Base-by-base conservation (phyloP, 1,140 invertebrate species). In the Sesamia nonagrioides region DNA sequence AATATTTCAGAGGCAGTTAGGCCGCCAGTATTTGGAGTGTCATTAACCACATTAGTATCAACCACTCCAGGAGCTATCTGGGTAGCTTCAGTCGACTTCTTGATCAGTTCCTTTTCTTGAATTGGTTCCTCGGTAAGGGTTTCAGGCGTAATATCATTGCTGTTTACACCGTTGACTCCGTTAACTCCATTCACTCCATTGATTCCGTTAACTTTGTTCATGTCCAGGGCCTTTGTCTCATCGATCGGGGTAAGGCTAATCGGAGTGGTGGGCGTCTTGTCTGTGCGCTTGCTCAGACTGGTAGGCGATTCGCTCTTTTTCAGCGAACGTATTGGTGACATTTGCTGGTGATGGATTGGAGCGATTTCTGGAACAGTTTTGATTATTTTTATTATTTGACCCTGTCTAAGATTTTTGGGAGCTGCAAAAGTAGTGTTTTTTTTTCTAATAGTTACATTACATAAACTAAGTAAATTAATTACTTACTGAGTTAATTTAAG, bases 1-100 rank as follows among this genome's bases (percentile, higher is more conserved):
- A 98, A 95, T 33, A 98, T 97, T 84, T 98, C 97, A 21, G 97
- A 96, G 6, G 97, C 97, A 83, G 93, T 92, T 21, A 95, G 86
- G 0, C 91, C 92, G 0, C 90, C 90, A 4, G 86, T 85, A 35
- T 79, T 82, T 8, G 90, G 81, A 7, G 86, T 76, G 17, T 94
- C 90, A 73, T 94, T 92, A n/a, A 95, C 93, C 15, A 95, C 92
- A 6, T 94, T 92, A 0, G 94, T 95, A 76, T 95, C 94, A 1
- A 95, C 90, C 17, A 95, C 94, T 18, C 91, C 94, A 27, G 94
- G 94, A 4, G 91, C 92, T 35, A 93, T 89, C 78, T 95, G 94
- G 27, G 94, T 95, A 6, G 94, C 95, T 88, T 95, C 95, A 79
- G 89, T 95, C 27, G 93, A 91, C 78, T 95, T 95, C 45, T 92